Evolutionary conservation across 2,888 invertebrate species (phyloP).

Genomic region (Didymodactylos carnosus): DNA sequence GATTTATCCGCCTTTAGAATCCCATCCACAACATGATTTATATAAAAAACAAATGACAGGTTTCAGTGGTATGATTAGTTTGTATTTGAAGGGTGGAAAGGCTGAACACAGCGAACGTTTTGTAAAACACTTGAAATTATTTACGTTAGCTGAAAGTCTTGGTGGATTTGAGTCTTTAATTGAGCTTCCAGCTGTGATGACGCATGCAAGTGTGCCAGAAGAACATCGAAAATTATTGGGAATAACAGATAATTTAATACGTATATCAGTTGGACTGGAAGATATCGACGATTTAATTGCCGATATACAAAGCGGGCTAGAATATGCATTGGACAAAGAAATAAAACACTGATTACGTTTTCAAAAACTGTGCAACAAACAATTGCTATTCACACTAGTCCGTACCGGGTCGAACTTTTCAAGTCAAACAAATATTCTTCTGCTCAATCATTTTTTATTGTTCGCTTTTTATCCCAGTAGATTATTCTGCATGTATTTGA

Average conservation of each 20-base stretch:
- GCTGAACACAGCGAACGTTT: constrained; percentile 24
- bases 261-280: constrained; percentile 33
- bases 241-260: constrained; percentile 30
- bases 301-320: constrained; percentile 29
- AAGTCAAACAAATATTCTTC: no score
- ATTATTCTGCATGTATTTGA: no score
- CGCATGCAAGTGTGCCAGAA: constrained; percentile 31
- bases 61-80: constrained; percentile 33
- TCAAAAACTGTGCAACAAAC: no score
- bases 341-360: no score
- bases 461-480: no score
- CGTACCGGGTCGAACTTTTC: no score
- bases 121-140: constrained; percentile 28
- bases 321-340: constrained; percentile 6
- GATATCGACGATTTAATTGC: constrained; percentile 29
- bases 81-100: constrained; percentile 30
- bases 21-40: constrained; percentile 31
- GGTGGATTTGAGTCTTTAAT: constrained; percentile 25
- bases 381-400: no score
- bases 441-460: no score
- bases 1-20: constrained; percentile 29
- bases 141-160: constrained; percentile 33
- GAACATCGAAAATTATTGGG: constrained; percentile 27
- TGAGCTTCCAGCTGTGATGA: constrained; percentile 29
- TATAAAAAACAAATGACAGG: constrained; percentile 32